phyloP scores from a whole-genome alignment of 2,797 vertebrate species.

The Heliangelus exortis region DNA sequence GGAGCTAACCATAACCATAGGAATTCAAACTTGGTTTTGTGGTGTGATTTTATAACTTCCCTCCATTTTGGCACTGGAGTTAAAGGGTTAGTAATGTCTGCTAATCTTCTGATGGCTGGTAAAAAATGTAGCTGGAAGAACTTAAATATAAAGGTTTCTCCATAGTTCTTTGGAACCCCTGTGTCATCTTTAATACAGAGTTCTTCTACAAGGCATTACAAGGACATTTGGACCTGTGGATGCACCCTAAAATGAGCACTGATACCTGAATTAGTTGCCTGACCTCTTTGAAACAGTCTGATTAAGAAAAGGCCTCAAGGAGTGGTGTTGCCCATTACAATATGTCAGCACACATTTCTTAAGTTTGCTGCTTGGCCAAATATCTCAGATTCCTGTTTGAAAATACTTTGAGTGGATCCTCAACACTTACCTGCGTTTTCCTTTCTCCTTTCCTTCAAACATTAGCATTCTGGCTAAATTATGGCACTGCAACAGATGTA shows the following conservation, averaged over 20 bases:
- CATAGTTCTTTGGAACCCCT: neutral
- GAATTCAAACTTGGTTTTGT: neutral
- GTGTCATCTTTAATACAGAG: neutral
- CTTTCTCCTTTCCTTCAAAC: neutral
- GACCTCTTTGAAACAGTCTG: neutral
- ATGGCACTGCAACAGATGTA: neutral
- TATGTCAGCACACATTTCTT: constrained; percentile 29
- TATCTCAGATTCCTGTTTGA: neutral
- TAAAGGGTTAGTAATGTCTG: neutral
- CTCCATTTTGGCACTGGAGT: neutral
- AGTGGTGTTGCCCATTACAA: neutral
- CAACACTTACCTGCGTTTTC: neutral
- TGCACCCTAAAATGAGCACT: neutral
- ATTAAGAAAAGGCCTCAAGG: neutral
- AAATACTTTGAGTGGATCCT: constrained; percentile 33
- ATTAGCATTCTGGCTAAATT: neutral
- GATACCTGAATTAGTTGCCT: neutral
- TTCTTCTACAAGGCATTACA: neutral
- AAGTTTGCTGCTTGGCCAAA: neutral
- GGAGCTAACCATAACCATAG: neutral
- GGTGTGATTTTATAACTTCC: neutral
- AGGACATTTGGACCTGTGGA: neutral
- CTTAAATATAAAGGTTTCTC: neutral
- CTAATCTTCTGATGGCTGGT: neutral
- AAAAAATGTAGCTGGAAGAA: neutral